These are phyloP conservation scores for Xiphophorus couchianus DNA, from an alignment of 2,113 vertebrate species.

Conservation along the genomic window DNA sequence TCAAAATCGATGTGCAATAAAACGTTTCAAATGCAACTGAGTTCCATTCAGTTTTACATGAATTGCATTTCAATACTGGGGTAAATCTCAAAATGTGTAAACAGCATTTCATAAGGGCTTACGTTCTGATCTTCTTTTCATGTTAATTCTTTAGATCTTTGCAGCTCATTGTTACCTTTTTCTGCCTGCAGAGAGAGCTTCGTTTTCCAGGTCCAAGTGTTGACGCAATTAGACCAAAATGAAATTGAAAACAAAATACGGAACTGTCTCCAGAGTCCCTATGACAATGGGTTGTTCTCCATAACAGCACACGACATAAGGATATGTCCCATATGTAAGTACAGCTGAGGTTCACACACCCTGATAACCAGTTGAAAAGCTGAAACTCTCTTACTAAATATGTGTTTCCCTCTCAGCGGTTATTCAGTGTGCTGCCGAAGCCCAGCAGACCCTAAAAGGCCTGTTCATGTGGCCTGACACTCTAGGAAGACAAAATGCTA, in stretches of 20 bases:
- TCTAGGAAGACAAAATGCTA: conserved; percentile 58
- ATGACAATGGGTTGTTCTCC: conserved; percentile 26
- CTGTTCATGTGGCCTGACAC: conserved; percentile 82
- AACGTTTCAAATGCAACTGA: not conserved
- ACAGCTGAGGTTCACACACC: no score
- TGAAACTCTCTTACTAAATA: not conserved
- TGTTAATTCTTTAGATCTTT: not conserved
- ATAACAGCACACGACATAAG: conserved; percentile 57
- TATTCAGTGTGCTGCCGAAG: conserved; percentile 70
- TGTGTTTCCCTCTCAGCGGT: conserved; percentile 65
- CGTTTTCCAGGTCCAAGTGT: conserved; percentile 74
- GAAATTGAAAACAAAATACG: conserved; percentile 58
- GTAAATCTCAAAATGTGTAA: not conserved
- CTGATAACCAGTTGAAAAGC: not conserved
- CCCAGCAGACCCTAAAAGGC: conserved; percentile 75
- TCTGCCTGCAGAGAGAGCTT: conserved; percentile 63
- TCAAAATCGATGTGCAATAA: not conserved
- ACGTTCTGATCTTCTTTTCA: not conserved
- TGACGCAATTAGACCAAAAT: conserved; percentile 30
- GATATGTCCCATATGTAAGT: conserved; percentile 76
- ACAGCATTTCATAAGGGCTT: not conserved
- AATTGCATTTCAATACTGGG: not conserved
- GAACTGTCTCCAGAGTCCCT: conserved; percentile 46
- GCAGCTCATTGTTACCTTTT: not conserved
- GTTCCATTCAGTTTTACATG: not conserved